Base-by-base conservation (phyloP, 1,140 invertebrate genomes). In the Argopecten irradians region DNA sequence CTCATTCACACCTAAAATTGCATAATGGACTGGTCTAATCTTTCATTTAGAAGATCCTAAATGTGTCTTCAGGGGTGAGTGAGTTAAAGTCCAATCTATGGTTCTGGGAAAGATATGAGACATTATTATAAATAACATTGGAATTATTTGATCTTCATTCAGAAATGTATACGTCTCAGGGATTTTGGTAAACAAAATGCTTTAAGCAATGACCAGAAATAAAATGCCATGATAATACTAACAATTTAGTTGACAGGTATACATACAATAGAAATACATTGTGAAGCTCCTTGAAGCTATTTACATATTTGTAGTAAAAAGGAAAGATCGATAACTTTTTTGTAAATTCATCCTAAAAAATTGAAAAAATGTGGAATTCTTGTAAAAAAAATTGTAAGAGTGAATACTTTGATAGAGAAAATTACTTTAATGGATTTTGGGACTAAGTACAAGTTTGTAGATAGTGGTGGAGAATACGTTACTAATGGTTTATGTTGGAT, bases 401-500 rank as follows among this genome's bases (percentile, higher is more conserved):
- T 46, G 14, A 71, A 28, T 16, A 16, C 2, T 16, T 28, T n/a
- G 1, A 71, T 1, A 71, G 28, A 16, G 22, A 46, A 46, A 46
- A 5, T 16, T n/a, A n/a, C n/a, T n/a, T n/a, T 46, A 46, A 46
- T 46, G 43, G 9, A 46, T 46, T 28, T 71, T 71, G 55, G 55
- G 55, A 71, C 55, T 71, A 71, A 71, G n/a, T 16, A 71, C 55
- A 71, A 28, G n/a, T 71, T 71, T 71, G 55, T 71, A 71, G 55
- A 71, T 7, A 28, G n/a, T 28, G n/a, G 28, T 11, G 5, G 22
- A n/a, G 55, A 71, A n/a, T 71, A 71, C 28, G n/a, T 71, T 13
- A 55, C 22, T 55, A 22, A 19, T 55, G 16, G 3, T 19, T 11
- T 22, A 11, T 3, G 16, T 55, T 3, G 3, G 7, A 55, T 11